phyloP scores from a whole-genome alignment of 2,888 invertebrate species.

The Aquatica leii region DNA sequence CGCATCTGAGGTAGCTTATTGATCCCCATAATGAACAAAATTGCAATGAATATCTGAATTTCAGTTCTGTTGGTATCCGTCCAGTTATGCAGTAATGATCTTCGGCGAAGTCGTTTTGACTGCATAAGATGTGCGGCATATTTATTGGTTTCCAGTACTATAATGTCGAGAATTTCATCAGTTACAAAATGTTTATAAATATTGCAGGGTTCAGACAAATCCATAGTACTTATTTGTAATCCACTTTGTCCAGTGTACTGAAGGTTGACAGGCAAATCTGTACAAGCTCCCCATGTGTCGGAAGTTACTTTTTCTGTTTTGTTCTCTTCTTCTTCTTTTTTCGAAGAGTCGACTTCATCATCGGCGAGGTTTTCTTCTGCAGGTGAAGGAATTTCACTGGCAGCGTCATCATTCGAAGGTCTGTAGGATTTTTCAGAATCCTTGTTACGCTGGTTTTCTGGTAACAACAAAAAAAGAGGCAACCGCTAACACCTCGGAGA shows the following conservation, averaged over 20 bases:
- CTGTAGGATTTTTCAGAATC: neutral
- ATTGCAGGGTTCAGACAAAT: neutral
- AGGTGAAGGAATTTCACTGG: no score
- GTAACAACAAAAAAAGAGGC: no score
- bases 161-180: constrained; percentile 7
- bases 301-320: neutral
- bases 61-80: constrained; percentile 24
- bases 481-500: no score
- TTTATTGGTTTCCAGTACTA: constrained; percentile 21
- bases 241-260: neutral
- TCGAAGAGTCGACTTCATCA: no score
- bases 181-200: constrained; percentile 19
- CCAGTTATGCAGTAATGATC: constrained; percentile 20
- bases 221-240: no score
- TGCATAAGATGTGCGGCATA: constrained; percentile 9
- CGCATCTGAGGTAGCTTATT: constrained; percentile 29
- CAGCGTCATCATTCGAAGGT: neutral
- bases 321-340: no score
- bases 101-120: constrained; percentile 9
- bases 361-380: no score
- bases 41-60: constrained; percentile 35
- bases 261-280: neutral
- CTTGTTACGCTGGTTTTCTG: no score
- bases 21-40: constrained; percentile 38
- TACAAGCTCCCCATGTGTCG: neutral